Base-by-base conservation (phyloP, 2,888 invertebrate species). In the Microplitis manilae region DNA sequence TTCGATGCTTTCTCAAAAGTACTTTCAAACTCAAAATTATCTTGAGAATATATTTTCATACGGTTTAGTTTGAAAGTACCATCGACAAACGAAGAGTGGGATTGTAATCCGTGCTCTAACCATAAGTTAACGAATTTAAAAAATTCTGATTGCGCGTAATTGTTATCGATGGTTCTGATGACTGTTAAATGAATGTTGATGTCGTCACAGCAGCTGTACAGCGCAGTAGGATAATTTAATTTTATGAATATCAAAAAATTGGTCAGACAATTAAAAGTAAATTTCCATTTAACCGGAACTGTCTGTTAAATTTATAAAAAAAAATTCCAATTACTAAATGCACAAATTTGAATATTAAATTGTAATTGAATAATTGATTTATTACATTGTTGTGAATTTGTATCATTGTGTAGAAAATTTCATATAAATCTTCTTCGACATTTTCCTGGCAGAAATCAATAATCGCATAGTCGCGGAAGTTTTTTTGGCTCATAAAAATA, bases 81-180 rank as follows among this genome's bases (percentile, higher is more conserved):
- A 1, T n/a, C 20, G 4, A 72, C 17, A 39, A 40, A 62, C 15
- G 71, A 72, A 17, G 61, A 59, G 38, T 40, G 71, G 61, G 9
- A 20, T 4, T 72, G 17, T 1, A 62, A 38, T 13, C 38, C 39
- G 7, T 39, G 7, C 1, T 62, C 72, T 0, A 85, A 79, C 85
- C 85, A 85, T 1, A 69, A 67, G 6, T 75, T 73, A 8, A 80
- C 75, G 62, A 81, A 85, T 7, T 82, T 70, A 64, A 82, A 72
- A 38, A 83, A 85, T 13, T 79, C 30, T 15, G n/a, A 6, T 13
- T 79, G 75, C n/a, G 72, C 38, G 20, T 15, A 39, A 8, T 71
- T 17, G 2, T 60, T 75, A 8, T 59, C 50, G 9, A 82, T 30
- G 5, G 78, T 74, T 2, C 9, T 13, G 5, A 65, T 40, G 6